A percentile compares a stretch with the other conserved stretches of the same genome.
phyloP scores from a whole-genome alignment of 2,797 vertebrate species.

The Synaphobranchus kaupii region DNA sequence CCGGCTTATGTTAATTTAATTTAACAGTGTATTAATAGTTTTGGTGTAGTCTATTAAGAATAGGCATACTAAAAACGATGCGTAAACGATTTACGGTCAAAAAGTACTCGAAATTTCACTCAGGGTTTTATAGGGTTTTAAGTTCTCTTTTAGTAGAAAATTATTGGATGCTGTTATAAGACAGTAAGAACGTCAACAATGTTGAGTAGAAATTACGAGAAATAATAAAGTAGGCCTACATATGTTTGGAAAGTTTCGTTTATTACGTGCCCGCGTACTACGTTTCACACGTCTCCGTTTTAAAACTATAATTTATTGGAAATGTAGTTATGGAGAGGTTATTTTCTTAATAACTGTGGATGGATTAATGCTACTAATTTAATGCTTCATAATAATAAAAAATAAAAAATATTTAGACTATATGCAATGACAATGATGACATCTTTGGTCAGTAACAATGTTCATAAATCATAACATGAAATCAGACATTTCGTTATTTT shows the following conservation, averaged over 20 bases:
- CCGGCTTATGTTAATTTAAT: neutral
- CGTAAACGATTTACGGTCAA: neutral
- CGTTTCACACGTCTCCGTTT: neutral
- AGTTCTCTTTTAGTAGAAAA: neutral
- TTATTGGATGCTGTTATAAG: neutral
- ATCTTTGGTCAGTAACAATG: too few species aligned
- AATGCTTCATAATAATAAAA: slow-evolving; percentile 11
- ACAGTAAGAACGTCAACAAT: neutral
- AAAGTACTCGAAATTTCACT: neutral
- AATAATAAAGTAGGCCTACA: neutral
- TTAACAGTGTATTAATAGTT: neutral
- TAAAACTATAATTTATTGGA: slow-evolving; percentile 1
- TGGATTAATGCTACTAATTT: slow-evolving; percentile 17
- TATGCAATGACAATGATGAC: neutral
- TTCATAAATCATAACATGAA: neutral
- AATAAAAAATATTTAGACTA: neutral
- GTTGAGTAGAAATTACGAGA: neutral
- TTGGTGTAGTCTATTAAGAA: neutral
- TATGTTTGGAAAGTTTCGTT: neutral
- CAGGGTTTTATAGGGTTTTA: neutral
- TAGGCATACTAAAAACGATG: neutral
- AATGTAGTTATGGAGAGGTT: slow-evolving; percentile 7
- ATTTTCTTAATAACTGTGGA: slow-evolving; percentile 17
- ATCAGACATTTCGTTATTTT: neutral
- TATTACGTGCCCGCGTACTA: neutral